Evolutionary conservation across 1,140 invertebrate genomes (phyloP), one percentile per base, ranked within the genome.

Genomic region (Drosophila lacertosa): DNA sequence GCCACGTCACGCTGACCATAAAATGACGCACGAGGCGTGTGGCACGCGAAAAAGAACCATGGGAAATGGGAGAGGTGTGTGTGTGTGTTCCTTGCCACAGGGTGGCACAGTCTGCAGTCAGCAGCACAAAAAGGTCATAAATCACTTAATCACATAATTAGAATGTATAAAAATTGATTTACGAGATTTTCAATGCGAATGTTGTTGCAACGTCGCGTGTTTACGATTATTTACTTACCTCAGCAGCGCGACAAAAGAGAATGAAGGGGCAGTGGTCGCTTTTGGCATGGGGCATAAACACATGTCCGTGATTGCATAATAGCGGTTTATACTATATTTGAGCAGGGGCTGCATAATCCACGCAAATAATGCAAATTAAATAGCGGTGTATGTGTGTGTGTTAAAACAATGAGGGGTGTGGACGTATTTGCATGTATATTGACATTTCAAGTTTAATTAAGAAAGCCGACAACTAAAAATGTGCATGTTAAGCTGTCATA

Each of bases 71-170:
- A 11, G 29, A 29, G 40, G 55, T 26, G 40, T 16, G 39, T 11
- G 18, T 5, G 24, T 37, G 48, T n/a, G 50, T 42, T 35, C 29
- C 39, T 45, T 50, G 55, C 59, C 67, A 55, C 51, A 32, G 22
- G 33, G 39, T 55, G 45, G 53, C 60, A 58, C 63, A 24, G 11
- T 11, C 33, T n/a, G 48, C 42, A 55, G 51, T 50, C 65, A 53
- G 44, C 65, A 60, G 18, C 50, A 70, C 54, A 51, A 32, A 48
- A 79, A 81, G 57, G 63, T 73, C 82, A 88, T 86, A 86, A 86
- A 86, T 86, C 82, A 86, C 82, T 86, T 86, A 86, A 86, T 86
- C 82, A 86, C 82, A 86, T 86, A 86, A 86, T 86, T 86, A 86
- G 82, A 86, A 88, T 88, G 82, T 78, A 65, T 79, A 86, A 81